phyloP scores from a whole-genome alignment of 1,140 invertebrate species.

The Aphidius ervi region DNA sequence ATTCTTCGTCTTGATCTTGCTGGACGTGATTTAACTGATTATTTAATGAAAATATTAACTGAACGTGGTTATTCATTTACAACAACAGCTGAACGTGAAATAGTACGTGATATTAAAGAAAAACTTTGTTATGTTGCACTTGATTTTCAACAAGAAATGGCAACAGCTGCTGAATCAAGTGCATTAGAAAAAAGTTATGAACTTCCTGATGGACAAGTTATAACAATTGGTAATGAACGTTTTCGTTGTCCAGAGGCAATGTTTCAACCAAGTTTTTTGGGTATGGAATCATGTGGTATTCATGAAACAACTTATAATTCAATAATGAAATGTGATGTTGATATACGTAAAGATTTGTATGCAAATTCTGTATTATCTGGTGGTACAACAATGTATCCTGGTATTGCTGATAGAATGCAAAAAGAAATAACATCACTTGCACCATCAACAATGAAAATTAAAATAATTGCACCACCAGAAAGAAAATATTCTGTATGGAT shows the following conservation, averaged over 20 bases:
- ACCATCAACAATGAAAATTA: constrained; percentile 89
- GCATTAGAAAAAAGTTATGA: constrained; percentile 85
- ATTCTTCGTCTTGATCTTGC: constrained; percentile 87
- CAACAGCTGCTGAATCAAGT: constrained; percentile 74
- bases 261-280: constrained; percentile 86
- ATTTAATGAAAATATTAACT: constrained; percentile 83
- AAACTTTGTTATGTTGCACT: constrained; percentile 81
- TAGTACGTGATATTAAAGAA: constrained; percentile 83
- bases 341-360: constrained; percentile 87
- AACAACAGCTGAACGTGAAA: constrained; percentile 74
- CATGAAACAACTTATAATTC: constrained; percentile 92
- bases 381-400: constrained; percentile 73
- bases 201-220: constrained; percentile 75
- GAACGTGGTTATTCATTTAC: constrained; percentile 73
- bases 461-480: constrained; percentile 90
- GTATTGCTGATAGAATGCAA: constrained; percentile 82
- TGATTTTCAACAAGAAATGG: constrained; percentile 85
- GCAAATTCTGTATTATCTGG: constrained; percentile 88
- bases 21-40: constrained; percentile 84
- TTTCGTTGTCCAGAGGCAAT: constrained; percentile 92
- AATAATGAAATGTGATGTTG: constrained; percentile 93
- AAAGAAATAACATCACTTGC: constrained; percentile 84
- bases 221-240: constrained; percentile 90
- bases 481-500: constrained; percentile 87
- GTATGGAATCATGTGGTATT: constrained; percentile 88